Evolutionary conservation across 2,888 invertebrate species (phyloP), one percentile per base, ranked within the genome.

Genomic region (Zhengitettix transpicula): DNA sequence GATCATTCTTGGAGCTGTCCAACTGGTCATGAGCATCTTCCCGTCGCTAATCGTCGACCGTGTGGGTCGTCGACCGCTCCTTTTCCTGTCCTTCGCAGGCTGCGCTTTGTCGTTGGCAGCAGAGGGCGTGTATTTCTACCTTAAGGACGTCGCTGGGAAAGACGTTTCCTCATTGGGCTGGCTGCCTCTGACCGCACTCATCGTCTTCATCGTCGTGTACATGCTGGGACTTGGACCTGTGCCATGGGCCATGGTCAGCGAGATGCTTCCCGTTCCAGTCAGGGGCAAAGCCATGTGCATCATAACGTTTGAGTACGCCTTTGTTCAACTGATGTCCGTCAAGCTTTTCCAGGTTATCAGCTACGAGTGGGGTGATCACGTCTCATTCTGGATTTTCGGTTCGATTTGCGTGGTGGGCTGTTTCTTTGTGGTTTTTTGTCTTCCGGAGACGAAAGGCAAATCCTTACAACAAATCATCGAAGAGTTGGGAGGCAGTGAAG

Each of bases 201-300:
- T 81, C 42, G 73, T 78, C 64, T 82, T 81, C 73, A 81, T 81
- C 72, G 78, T 80, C 66, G 78, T 79, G 51, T 81, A 81, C 61
- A 79, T 80, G 5, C 74, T 82, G 67, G 82, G 82, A 17, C 75
- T 81, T 68, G 81, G 82, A 1, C 81, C 81, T 3, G 75, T 82
- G 65, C 81, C 81, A 42, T 83, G 81, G 68, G 78, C 81, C 52
- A 77, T 82, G 57, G 78, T 81, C 51, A 80, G 81, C 5, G 83
- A 83, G 71, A 75, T 83, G 68, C 81, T 85, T 69, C 80, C 85
- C 52, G 74, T 79, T 5, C 76, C 81, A 65, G 81, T 81, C 40
- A 79, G 83, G 67, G 81, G 83, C 1, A 76, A 81, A 62, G 82
- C 84, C 47, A 47, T 47, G 12, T 47, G 14, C 47, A n/a, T 47